Conservation (phyloP, 2,797 vertebrate species). For the Megalops cyprinoides region DNA sequence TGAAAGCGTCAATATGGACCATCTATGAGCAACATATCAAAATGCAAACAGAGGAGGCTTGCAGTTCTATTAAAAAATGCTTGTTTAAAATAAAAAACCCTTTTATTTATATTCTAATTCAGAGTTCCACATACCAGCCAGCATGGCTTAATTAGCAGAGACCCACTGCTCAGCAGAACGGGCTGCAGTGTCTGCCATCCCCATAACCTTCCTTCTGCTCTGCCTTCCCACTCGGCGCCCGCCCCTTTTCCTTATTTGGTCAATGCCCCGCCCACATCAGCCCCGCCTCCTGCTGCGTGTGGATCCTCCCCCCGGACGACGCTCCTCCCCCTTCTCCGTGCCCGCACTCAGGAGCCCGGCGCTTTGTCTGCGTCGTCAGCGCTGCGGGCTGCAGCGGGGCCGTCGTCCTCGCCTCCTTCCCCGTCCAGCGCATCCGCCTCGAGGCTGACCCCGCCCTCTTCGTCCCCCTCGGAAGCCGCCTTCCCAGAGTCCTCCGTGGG, state of each 20-base stretch:
- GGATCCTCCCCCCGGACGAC: not conserved
- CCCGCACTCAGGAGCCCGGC: slow-evolving; percentile 45
- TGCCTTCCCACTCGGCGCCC: not conserved
- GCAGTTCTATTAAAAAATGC: not conserved
- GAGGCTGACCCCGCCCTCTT: not conserved
- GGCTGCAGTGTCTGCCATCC: no score
- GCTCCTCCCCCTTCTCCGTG: no score
- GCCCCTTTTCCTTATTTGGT: not conserved
- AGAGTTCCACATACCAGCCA: not conserved
- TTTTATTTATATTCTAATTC: slow-evolving; percentile 46
- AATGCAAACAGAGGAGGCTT: slow-evolving; percentile 35
- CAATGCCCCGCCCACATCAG: slow-evolving; percentile 17
- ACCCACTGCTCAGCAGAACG: not conserved
- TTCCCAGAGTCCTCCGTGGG: slow-evolving; percentile 16
- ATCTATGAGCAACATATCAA: slow-evolving; percentile 34
- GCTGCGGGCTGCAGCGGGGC: slow-evolving; percentile 51
- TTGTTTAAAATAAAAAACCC: slow-evolving; percentile 51
- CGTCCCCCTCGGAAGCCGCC: slow-evolving; percentile 31
- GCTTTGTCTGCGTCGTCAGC: slow-evolving; percentile 22
- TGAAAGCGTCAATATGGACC: slow-evolving; percentile 44
- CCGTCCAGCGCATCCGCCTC: slow-evolving; percentile 48
- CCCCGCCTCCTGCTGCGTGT: not conserved
- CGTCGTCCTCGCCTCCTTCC: slow-evolving; percentile 35
- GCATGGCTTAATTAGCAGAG: not conserved
- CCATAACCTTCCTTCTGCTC: not conserved